phyloP scores from a whole-genome alignment of 2,113 vertebrate species.

The Sturnira hondurensis region DNA sequence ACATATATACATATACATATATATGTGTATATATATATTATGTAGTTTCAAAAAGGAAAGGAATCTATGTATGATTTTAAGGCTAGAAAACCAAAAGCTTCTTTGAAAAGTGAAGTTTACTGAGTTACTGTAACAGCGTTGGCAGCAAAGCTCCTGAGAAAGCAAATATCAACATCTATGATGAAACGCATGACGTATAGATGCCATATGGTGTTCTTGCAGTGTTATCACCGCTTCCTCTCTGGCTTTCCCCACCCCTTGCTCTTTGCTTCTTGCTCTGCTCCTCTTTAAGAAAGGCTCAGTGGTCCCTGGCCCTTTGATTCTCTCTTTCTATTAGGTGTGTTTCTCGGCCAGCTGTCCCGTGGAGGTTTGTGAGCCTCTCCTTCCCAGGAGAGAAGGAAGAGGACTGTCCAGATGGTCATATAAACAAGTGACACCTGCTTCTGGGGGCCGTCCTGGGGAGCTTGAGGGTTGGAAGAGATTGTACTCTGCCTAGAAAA shows the following conservation, averaged over 20 bases:
- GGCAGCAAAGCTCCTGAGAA: constrained; percentile 4
- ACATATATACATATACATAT: no score
- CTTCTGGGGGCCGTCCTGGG: neutral
- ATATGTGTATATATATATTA: neutral
- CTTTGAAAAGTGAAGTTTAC: neutral
- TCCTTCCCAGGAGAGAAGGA: neutral
- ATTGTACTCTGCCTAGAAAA: neutral
- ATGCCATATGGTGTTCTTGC: neutral
- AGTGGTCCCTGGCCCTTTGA: neutral
- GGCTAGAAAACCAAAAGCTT: neutral
- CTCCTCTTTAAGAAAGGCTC: neutral
- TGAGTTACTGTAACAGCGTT: neutral
- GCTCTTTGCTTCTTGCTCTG: neutral
- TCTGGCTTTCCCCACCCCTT: neutral
- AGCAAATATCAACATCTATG: constrained; percentile 48
- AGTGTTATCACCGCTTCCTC: neutral
- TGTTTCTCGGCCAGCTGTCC: neutral
- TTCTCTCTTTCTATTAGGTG: neutral
- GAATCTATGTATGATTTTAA: neutral
- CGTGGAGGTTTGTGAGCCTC: neutral
- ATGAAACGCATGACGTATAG: neutral
- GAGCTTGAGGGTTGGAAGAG: neutral
- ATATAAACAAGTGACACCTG: neutral
- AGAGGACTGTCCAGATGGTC: constrained; percentile 50
- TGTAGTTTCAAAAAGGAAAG: neutral